Evolutionary conservation across 2,888 invertebrate species (phyloP), one percentile per base, ranked within the genome.

Genomic region (Ceratothoa steindachneri): DNA sequence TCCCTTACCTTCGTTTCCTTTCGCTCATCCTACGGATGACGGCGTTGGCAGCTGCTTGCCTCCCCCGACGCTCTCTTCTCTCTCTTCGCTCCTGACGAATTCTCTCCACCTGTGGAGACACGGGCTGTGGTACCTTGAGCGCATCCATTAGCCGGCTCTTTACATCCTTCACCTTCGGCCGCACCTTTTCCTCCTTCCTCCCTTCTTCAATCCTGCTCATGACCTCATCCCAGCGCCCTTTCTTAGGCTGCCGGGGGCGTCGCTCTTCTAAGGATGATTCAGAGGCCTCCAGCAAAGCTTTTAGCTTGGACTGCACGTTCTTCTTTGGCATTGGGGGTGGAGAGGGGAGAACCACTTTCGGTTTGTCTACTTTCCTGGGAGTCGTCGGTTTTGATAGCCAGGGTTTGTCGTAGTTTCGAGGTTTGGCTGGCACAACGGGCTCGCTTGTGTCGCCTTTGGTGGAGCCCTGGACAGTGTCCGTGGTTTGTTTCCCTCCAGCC

Each of bases 171-270:
- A 89, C 86, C 74, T 85, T 85, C 12, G 90, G 89, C 83, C 91
- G 90, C 52, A 87, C 87, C 82, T 89, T 89, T 76, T 85, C 85
- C 81, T 92, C 91, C 68, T 86, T 88, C 81, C 90, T 89, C 76
- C 89, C 89, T 80, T 89, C 89, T 60, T 90, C 89, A 77, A 92
- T 91, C 84, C 91, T 91, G 84, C 90, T 91, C 89, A 92, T 90
- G 68, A 94, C 93, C 69, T 80, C 81, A 53, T 82, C 81, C 82
- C 82, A 82, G 19, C 81, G 80, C 69, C 80, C 81, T 72, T 81
- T 81, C 70, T 81, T 81, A 1, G 80, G 80, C 9, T 79, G 76
- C 22, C 66, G 68, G 4, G 69, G 69, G 7, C 88, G 88, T 71
- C 85, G 83, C 80, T 86, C 87, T 82, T 89, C 89, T 0, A 30